Percentiles rank a stretch among this genome's conserved stretches.
phyloP scores from a whole-genome alignment of 2,797 vertebrate species.

The Columba guinea region DNA sequence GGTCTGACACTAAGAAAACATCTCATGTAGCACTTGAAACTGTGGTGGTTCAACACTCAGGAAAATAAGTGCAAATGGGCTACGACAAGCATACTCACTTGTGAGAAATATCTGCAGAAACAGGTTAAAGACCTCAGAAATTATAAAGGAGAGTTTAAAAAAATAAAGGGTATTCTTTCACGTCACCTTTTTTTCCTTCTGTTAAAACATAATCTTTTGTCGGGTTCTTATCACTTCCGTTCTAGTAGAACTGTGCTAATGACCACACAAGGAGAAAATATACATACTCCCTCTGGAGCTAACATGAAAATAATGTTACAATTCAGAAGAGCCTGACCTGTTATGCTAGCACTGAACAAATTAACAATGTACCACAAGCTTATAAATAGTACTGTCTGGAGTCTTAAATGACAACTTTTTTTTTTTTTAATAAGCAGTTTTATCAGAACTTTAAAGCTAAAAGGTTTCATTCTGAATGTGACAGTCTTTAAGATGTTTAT shows the following conservation, averaged over 20 bases:
- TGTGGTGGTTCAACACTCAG: background rate
- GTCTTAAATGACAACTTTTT: conserved; percentile 37
- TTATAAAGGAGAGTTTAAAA: background rate
- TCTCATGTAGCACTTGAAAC: background rate
- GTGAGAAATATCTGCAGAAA: background rate
- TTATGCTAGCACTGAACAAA: conserved; percentile 49
- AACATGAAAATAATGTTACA: conserved; percentile 45
- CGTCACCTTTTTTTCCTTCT: background rate
- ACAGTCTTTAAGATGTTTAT: background rate
- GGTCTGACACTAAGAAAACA: background rate
- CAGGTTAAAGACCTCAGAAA: background rate
- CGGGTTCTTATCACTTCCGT: background rate
- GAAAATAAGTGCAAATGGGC: background rate
- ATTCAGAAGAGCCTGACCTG: conserved; percentile 53
- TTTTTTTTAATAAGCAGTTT: conserved; percentile 30
- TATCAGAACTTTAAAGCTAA: conserved; percentile 8
- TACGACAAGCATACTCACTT: background rate
- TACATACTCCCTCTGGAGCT: conserved; percentile 43
- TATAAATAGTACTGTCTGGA: conserved; percentile 60
- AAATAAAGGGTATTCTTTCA: background rate
- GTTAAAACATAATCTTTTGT: background rate
- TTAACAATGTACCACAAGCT: conserved; percentile 65
- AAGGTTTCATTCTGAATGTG: background rate
- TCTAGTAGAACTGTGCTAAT: conserved; percentile 50
- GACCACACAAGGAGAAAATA: conserved; percentile 74